Evolutionary conservation across 2,888 invertebrate species (phyloP), one percentile per base, ranked within the genome.

Genomic region (Platycheirus albimanus): DNA sequence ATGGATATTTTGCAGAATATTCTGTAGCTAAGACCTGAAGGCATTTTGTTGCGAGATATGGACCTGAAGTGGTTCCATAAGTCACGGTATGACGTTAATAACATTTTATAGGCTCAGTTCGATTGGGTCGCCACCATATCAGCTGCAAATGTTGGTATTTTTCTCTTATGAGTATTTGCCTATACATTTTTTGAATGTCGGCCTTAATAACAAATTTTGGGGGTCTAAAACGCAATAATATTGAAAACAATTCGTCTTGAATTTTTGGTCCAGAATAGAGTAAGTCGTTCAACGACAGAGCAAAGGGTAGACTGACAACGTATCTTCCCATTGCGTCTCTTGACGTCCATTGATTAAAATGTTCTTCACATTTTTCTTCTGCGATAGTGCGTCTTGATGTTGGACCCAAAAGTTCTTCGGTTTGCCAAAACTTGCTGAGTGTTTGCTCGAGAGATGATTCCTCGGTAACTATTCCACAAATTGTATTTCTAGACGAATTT

Each of bases 181-280:
- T 3, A 4, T 24, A 24, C 24, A 24, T 24, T 24, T 24, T 24
- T 24, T 24, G 3, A 24, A 24, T 24, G 3, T 24, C 24, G 24
- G 24, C 24, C 24, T 24, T 6, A 8, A 79, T 52, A 1, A 52
- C 71, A 54, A 33, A 69, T 33, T 13, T 30, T 28, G 28, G 38
- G n/a, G 13, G 19, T 38, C 51, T 66, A 11, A 51, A 51, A 19
- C 49, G 49, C 13, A 79, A 19, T 11, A 86, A 17, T 11, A 80
- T 74, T 20, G 81, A 52, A 30, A 81, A 70, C 10, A 85, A 30
- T n/a, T 80, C 69, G 1, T 67, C 47, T 51, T 85, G 85, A 7
- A 80, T 15, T 1, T 43, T 72, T 45, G 83, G 79, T 10, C 84
- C 80, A 6, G 54, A 10, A 13, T 61, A 56, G 15, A 76, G 56